Base-by-base conservation (phyloP, 30 jellyfish, hydroid and myxozoan species). In the Aurelia sp. region DNA sequence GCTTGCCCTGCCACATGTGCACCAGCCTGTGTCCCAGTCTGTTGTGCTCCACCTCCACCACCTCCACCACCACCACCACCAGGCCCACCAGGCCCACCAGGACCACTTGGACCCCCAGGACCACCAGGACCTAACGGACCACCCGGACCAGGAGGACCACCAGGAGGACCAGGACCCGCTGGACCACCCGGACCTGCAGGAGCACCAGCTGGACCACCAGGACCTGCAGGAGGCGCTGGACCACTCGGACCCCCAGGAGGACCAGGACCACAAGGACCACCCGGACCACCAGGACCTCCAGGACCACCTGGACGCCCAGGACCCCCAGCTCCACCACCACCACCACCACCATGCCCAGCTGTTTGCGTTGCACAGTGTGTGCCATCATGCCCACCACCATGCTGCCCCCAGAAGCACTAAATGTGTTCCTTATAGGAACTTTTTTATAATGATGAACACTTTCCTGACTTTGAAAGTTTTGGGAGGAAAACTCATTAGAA, bases 11-110 rank as follows among this genome's bases (percentile, higher is more conserved):
- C 97, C 17, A 66, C 88, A 15, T 95, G 99, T 52, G 98, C 97
- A 65, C 99, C 98, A 74, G 96, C 95, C 13, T 95, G 99, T 71
- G 73, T 62, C 40, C 97, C 97, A 90, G 91, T 78, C 51, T 95
- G 99, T 90, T 91, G 98, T 85, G 88, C 73, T 44, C 96, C 96
- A 85, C 89, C 96, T 51, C 90, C 89, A 72, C 98, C 98, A 75
- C 97, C 97, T 71, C 99, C 98, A 40, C 99, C 99, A 76, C 98
- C 99, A 80, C 99, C 98, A 91, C 99, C 99, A 91, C 99, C 99
- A 75, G 98, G 98, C 92, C 99, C 99, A 91, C 98, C 99, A 73
- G 99, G 99, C 21, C 78, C 97, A 51, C 98, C 97, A 87, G 99
- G 99, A 91, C 97, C 99, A 59, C 93, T 86, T 86, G 99, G 99